Base-by-base conservation (phyloP, 2,888 invertebrate genomes). In the Glaucopsyche alexis region DNA sequence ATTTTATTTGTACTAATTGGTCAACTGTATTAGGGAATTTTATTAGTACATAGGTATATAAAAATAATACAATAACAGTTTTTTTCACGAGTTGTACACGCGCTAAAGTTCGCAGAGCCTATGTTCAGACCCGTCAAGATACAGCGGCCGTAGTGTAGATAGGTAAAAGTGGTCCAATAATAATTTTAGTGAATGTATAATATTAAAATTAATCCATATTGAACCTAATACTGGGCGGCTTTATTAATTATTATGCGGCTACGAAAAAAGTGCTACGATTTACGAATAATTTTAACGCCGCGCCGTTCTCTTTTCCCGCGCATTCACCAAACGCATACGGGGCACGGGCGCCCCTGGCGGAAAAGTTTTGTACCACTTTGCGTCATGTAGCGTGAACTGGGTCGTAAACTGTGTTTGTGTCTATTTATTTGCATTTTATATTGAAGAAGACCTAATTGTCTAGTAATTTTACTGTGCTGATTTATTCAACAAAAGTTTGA, bases 331-430 rank as follows among this genome's bases (percentile, higher is more conserved):
- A 50, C 50, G 55, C 71, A 71, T 7, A n/a, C n/a, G n/a, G n/a
- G n/a, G n/a, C 42, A 49, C 38, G 42, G 71, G 79, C 79, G 83
- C 83, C 80, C 71, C 81, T 80, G 75, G 81, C 84, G 89, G 84
- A 75, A 76, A 75, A 78, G 75, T 78, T 77, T 71, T 72, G 80
- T 84, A 89, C 82, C 83, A 81, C 74, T 80, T 81, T 83, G 84
- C 87, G 88, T 88, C 88, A 87, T 83, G 29, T 60, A 60, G 77
- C 78, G 74, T 74, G 74, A 78, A 76, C 77, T 78, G 72, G 72
- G 74, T 78, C 80, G 79, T 79, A 78, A 82, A 82, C 84, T 78
- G 86, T 86, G 6, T 60, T 86, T 86, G 84, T 85, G 83, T 83
- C 74, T 50, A 45, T 69, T 71, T 74, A 66, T 84, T 79, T 82